phyloP scores from a whole-genome alignment of 2,797 vertebrate genomes.

The Hapalemur alaotrensis region DNA sequence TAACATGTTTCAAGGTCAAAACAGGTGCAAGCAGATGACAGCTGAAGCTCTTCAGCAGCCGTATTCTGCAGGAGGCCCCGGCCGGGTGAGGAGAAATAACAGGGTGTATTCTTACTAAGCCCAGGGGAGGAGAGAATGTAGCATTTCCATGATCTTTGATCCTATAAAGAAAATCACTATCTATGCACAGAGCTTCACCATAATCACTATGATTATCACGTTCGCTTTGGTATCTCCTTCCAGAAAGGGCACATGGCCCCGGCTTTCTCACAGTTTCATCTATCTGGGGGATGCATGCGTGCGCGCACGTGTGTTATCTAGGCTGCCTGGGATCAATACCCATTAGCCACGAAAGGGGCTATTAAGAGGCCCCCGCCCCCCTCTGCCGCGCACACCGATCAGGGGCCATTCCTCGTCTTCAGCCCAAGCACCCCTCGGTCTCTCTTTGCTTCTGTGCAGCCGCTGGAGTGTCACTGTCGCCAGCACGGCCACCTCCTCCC shows the following conservation, averaged over 20 bases:
- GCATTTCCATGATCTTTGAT: background rate
- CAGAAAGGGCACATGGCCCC: background rate
- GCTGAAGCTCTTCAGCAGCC: background rate
- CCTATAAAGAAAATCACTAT: background rate
- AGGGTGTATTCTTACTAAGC: fast-evolving
- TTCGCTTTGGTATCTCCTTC: background rate
- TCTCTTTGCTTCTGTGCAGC: background rate
- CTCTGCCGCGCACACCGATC: too few species aligned
- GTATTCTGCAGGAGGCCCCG: background rate
- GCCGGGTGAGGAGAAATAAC: fast-evolving
- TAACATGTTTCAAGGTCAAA: background rate
- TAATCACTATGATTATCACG: background rate
- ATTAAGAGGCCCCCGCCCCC: fast-evolving
- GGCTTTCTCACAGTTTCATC: background rate
- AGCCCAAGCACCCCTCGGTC: fast-evolving
- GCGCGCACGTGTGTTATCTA: fast-evolving
- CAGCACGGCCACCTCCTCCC: too few species aligned
- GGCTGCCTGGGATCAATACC: background rate
- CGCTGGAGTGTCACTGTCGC: fast-evolving
- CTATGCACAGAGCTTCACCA: fast-evolving
- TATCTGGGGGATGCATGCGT: fast-evolving
- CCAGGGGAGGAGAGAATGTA: fast-evolving
- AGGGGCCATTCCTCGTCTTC: too few species aligned
- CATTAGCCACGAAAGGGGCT: fast-evolving
- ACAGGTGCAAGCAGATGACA: background rate